Evolutionary conservation across 2,888 invertebrate genomes (phyloP), one percentile per base, ranked within the genome.

Genomic region (Heterodera filipjevi): DNA sequence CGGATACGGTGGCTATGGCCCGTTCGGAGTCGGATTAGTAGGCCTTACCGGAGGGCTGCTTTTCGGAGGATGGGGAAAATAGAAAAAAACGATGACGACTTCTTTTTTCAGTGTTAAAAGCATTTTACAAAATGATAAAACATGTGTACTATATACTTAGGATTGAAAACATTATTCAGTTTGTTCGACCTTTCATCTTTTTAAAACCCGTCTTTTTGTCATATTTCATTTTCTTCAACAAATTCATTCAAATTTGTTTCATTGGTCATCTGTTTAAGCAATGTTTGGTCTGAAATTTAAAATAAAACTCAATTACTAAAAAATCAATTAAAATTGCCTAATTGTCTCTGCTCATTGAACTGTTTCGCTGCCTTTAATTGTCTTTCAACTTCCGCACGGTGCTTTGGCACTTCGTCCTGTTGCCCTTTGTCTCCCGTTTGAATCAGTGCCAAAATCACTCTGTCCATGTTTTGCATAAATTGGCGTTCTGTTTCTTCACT

Each of bases 11-110:
- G 59, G 59, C 1, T 59, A 59, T n/a, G 59, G 59, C 10, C 59
- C 59, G 12, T 59, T 59, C 3, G 59, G 59, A n/a, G 59, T 59
- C 27, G 59, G 59, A n/a, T 59, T 59, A 27, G 59, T 22, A 22
- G 59, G 59, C 59, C 59, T 59, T 59, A 59, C 59, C 27, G 59
- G 59, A 27, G 59, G 59, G 27, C 59, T 59, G 27, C 59, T 59
- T 59, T 59, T 59, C 22, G 59, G 59, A 59, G 59, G 59, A 59
- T 59, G 59, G 59, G 59, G 59, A n/a, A 59, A 59, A 59, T 59
- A 59, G 27, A 59, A 27, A 59, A 19, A 27, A 0, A 2, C 39
- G n/a, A 39, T 39, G 39, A 39, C 12, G 8, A 12, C 39, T 39
- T 0, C 39, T 27, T 12, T 59, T 27, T 10, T 27, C 5, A 59